phyloP scores from a whole-genome alignment of 2,113 vertebrate species.

The Carassius carassius region DNA sequence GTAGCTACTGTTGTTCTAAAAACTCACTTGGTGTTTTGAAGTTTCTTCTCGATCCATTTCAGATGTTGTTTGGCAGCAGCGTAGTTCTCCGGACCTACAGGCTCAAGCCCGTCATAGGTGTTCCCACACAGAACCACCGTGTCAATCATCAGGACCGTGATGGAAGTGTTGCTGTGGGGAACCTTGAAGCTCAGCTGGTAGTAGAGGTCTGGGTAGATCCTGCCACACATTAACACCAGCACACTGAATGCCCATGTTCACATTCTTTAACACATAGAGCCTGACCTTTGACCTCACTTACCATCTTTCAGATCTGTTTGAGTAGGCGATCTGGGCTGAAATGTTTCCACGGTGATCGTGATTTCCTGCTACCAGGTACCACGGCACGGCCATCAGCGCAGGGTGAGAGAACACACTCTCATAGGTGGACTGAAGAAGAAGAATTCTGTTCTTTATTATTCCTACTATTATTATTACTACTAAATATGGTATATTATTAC shows the following conservation, averaged over 20 bases:
- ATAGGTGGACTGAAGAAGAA: constrained; percentile 64
- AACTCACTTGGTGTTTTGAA: constrained; percentile 65
- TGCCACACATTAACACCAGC: constrained; percentile 40
- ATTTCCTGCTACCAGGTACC: constrained; percentile 72
- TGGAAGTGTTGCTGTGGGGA: constrained; percentile 17
- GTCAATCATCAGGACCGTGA: constrained; percentile 73
- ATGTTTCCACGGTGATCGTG: constrained; percentile 72
- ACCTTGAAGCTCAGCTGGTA: constrained; percentile 65
- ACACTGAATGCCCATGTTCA: background rate
- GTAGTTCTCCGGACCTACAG: constrained; percentile 57
- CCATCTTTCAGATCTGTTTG: constrained; percentile 66
- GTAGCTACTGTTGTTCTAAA: background rate
- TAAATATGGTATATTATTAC: too few species aligned
- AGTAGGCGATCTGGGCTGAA: constrained; percentile 72
- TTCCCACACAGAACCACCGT: constrained; percentile 73
- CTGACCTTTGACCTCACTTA: constrained; percentile 37
- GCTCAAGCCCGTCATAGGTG: constrained; percentile 63
- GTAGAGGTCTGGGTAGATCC: constrained; percentile 69
- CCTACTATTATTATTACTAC: background rate
- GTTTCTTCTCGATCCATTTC: constrained; percentile 64
- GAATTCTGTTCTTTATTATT: background rate
- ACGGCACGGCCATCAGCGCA: constrained; percentile 61
- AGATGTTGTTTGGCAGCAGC: constrained; percentile 58
- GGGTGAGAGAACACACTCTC: constrained; percentile 67
- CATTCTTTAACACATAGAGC: too few species aligned